Percentiles rank a stretch among this genome's conserved stretches.
Conservation (phyloP, 2,888 invertebrate genomes). For the Gandaritis pyraliata region DNA sequence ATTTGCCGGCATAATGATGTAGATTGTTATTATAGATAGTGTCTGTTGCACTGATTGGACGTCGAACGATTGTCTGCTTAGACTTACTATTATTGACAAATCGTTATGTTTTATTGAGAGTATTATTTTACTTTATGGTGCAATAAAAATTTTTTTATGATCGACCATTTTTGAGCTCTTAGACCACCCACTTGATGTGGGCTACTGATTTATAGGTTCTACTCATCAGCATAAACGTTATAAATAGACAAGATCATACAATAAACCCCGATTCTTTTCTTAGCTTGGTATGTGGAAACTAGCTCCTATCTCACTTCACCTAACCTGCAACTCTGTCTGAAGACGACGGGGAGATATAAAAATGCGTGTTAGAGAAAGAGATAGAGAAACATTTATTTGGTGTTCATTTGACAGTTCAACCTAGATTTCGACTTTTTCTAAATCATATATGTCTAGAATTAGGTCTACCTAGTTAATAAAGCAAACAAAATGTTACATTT, state of each 20-base stretch:
- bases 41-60: conserved; percentile 49
- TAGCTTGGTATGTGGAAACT: no score
- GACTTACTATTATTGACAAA: conserved; percentile 39
- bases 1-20: conserved; percentile 61
- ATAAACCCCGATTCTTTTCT: background rate
- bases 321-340: no score
- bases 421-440: no score
- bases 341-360: no score
- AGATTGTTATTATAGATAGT: conserved; percentile 71
- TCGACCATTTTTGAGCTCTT: conserved; percentile 20
- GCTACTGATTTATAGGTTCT: conserved; percentile 22
- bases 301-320: no score
- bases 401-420: no score
- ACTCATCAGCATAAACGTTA: conserved; percentile 21
- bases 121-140: conserved; percentile 12
- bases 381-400: no score
- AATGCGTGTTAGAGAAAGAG: no score
- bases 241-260: conserved; percentile 14
- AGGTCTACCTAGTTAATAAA: no score
- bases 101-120: conserved; percentile 29
- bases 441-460: no score
- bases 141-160: conserved; percentile 24
- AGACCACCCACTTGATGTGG: conserved; percentile 28
- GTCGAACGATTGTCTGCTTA: conserved; percentile 38
- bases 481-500: no score